Conservation (phyloP, 2,113 vertebrate genomes). For the Pteronura brasiliensis region DNA sequence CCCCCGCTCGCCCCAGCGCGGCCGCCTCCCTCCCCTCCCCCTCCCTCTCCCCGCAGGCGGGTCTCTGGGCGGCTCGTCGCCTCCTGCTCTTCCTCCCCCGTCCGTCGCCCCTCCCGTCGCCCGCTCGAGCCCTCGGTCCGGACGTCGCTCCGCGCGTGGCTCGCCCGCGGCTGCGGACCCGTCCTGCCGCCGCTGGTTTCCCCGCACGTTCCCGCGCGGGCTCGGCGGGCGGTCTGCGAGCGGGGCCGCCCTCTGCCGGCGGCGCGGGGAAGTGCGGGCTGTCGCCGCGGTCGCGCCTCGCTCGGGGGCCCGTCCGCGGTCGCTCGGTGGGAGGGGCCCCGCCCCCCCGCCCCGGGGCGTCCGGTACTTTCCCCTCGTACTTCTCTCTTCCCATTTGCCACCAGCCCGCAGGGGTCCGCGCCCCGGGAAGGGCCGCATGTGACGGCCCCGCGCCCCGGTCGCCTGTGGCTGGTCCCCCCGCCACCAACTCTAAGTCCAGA, state of each 20-base stretch:
- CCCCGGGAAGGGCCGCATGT: neutral
- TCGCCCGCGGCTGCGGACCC: no score
- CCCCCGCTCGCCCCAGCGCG: no score
- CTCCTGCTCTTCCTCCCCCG: neutral
- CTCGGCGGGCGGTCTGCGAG: neutral
- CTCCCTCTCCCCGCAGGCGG: neutral
- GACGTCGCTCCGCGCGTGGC: no score
- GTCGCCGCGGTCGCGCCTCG: neutral
- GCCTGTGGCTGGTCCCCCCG: no score
- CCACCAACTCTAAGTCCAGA: neutral
- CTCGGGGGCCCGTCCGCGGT: neutral
- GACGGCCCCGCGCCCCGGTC: neutral
- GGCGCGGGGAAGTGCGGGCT: neutral
- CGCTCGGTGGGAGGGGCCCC: neutral
- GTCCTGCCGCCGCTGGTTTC: no score
- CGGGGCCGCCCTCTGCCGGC: neutral
- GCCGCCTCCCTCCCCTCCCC: no score
- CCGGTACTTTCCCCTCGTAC: no score
- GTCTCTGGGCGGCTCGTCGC: neutral
- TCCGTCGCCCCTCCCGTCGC: no score
- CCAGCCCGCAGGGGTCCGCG: neutral
- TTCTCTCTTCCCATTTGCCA: neutral
- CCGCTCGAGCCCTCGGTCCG: no score
- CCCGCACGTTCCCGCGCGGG: neutral
- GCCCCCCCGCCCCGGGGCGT: neutral